Evolutionary conservation across 2,113 vertebrate genomes (phyloP).

Genomic region (Tylochromis polylepis): DNA sequence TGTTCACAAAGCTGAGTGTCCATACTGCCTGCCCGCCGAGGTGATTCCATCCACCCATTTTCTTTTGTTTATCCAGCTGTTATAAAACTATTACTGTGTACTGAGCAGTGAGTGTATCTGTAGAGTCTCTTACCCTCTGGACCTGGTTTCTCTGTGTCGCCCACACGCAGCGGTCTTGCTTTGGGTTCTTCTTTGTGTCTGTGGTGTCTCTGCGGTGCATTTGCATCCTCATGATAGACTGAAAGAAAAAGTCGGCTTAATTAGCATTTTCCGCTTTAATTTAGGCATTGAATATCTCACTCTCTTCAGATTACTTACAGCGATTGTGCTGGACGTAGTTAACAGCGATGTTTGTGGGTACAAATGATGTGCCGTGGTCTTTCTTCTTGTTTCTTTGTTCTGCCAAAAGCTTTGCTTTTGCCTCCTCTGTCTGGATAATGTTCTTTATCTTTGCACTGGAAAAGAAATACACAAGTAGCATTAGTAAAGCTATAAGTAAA

Average conservation of each 20-base stretch:
- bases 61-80: not conserved
- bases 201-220: conserved; percentile 87
- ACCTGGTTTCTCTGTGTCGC: conserved; percentile 92
- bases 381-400: conserved; percentile 98
- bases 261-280: not conserved
- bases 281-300: not conserved
- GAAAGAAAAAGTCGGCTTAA: not conserved
- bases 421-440: conserved; percentile 93
- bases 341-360: conserved; percentile 97
- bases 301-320: conserved; percentile 76
- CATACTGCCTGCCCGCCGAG: not conserved
- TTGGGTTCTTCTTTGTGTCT: conserved; percentile 89
- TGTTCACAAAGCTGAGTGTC: not conserved
- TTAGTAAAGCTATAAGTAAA: not conserved
- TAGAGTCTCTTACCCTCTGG: conserved; percentile 81
- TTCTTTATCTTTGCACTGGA: conserved; percentile 96
- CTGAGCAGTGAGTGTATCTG: not conserved
- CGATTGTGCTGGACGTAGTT: conserved; percentile 98
- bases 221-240: conserved; percentile 95
- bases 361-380: conserved; percentile 91
- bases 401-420: conserved; percentile 90
- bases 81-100: not conserved
- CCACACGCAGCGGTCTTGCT: conserved; percentile 88
- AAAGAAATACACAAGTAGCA: not conserved
- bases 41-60: not conserved